phyloP scores from a whole-genome alignment of 1,140 invertebrate genomes.

The Daktulosphaira vitifoliae region DNA sequence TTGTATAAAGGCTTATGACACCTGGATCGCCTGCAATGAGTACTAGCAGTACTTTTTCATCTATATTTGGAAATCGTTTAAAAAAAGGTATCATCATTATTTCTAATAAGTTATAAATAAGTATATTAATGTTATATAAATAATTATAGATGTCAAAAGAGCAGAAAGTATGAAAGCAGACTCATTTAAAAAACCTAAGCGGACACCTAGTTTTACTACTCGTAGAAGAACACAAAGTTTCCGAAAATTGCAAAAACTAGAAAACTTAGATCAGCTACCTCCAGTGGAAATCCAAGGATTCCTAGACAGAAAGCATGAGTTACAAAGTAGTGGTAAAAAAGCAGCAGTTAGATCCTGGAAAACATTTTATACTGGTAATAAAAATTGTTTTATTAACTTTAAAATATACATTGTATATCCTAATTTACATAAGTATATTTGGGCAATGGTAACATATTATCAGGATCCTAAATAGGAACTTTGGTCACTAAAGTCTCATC shows the following conservation, averaged over 20 bases:
- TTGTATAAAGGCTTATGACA: constrained; percentile 38
- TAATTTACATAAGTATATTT: too few species aligned
- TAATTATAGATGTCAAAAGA: constrained; percentile 62
- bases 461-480: too few species aligned
- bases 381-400: background rate
- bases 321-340: constrained; percentile 85
- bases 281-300: constrained; percentile 86
- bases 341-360: constrained; percentile 94
- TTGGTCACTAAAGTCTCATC: too few species aligned
- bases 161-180: constrained; percentile 82
- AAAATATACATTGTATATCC: too few species aligned
- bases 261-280: constrained; percentile 64
- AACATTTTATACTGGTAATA: constrained; percentile 68
- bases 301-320: constrained; percentile 89
- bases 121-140: too few species aligned
- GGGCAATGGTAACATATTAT: too few species aligned
- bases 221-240: constrained; percentile 81
- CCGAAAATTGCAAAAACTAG: constrained; percentile 62
- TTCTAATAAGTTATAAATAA: too few species aligned
- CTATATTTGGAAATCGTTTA: constrained; percentile 63
- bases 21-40: constrained; percentile 39
- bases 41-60: constrained; percentile 50
- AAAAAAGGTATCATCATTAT: constrained; percentile 47
- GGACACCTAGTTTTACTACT: constrained; percentile 91
- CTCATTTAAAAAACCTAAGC: constrained; percentile 61